Evolutionary conservation across 2,797 vertebrate genomes (phyloP), one percentile per base, ranked within the genome.

Genomic region (Furcifer pardalis): DNA sequence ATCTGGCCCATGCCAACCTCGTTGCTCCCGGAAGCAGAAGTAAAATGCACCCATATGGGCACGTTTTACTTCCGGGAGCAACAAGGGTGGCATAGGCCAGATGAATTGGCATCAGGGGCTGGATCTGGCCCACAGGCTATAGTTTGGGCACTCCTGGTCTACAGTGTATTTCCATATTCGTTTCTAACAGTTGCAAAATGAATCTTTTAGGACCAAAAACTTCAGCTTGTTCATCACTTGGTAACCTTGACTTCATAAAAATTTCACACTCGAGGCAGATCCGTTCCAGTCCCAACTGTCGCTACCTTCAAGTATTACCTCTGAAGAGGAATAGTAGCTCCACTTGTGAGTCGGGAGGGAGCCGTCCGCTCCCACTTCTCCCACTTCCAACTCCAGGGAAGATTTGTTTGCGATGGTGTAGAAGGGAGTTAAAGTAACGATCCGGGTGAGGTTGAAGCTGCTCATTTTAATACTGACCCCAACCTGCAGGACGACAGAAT

Each of bases 401-500:
- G 98, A 98, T 88, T 97, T 98, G 92, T 99, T 99, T 65, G 97
- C 96, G 92, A 99, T 95, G 1, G 97, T 99, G 92, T 97, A 99
- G 95, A 99, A 99, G 0, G 99, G 98, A 89, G 97, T 99, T 93
- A 99, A 95, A 75, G 97, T 98, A 86, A 99, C 97, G 40, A 99
- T 97, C 84, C 98, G 94, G 4, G 97, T 98, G 90, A 99, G 96
- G 89, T 98, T 99, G 88, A 98, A 99, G 87, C 97, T 98, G 94
- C 98, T 99, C 97, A 99, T 97, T 93, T 97, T 97, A 94, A 99
- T 99, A 78, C 97, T 98, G 5, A 99, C 97, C 4, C 98, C 99
- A 85, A 99, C 97, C 99, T 99, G 83, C 82, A 68, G 77, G 84
- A 92, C 49, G 85, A 62, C 42, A 76, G 87, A 1, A 35, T 62